phyloP scores from a whole-genome alignment of 2,113 vertebrate species.

The Cyprinodon variegatus region DNA sequence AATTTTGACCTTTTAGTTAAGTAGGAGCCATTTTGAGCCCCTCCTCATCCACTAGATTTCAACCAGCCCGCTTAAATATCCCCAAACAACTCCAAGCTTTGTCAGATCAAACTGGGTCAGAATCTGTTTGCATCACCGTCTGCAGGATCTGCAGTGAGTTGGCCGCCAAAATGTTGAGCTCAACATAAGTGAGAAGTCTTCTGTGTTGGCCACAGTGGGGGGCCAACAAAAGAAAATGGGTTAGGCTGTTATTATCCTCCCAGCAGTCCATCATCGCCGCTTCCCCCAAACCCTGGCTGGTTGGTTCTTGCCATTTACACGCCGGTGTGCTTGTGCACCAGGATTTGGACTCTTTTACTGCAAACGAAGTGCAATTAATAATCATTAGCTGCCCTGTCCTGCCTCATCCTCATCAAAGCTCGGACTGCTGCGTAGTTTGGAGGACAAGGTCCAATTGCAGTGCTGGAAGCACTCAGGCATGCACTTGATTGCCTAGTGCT shows the following conservation, averaged over 20 bases:
- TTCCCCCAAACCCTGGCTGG: constrained; percentile 36
- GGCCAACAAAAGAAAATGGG: constrained; percentile 73
- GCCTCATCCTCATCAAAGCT: constrained; percentile 85
- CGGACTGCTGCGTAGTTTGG: constrained; percentile 81
- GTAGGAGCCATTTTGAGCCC: background rate
- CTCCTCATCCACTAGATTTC: constrained; percentile 8
- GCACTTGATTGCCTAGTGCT: constrained; percentile 82
- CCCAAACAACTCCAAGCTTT: constrained; percentile 53
- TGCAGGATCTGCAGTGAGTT: constrained; percentile 23
- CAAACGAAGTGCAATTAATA: constrained; percentile 93
- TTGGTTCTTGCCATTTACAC: constrained; percentile 66
- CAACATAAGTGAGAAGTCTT: constrained; percentile 75
- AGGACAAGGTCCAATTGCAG: constrained; percentile 79
- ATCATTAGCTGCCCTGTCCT: constrained; percentile 97
- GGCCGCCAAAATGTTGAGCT: constrained; percentile 70
- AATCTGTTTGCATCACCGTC: constrained; percentile 25
- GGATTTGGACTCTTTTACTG: constrained; percentile 85
- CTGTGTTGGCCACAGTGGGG: constrained; percentile 58
- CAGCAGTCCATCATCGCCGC: constrained; percentile 24
- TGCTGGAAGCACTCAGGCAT: constrained; percentile 82
- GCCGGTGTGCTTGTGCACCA: constrained; percentile 83
- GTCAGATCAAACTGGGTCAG: constrained; percentile 71
- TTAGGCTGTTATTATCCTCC: constrained; percentile 74
- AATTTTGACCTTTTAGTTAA: no score
- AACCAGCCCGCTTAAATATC: constrained; percentile 36